Evolutionary conservation across 2,113 vertebrate species (phyloP).

Genomic region (Plotosus lineatus): DNA sequence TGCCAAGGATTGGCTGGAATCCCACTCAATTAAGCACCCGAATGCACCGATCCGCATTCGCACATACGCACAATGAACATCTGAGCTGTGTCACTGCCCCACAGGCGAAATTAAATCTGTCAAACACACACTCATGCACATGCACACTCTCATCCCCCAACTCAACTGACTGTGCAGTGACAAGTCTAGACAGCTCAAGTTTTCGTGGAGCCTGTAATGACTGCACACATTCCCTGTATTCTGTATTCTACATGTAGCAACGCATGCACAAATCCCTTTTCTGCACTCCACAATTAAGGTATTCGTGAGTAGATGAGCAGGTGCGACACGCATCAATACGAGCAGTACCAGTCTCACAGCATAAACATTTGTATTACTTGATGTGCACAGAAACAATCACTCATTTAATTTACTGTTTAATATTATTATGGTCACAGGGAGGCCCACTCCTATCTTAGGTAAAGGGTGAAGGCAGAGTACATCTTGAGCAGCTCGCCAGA

Average conservation of each 20-base stretch:
- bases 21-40: constrained; percentile 57
- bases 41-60: constrained; percentile 41
- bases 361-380: background rate
- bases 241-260: background rate
- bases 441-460: no score
- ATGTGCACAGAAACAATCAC: background rate
- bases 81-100: constrained; percentile 48
- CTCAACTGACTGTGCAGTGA: constrained; percentile 26
- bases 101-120: constrained; percentile 35
- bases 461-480: no score
- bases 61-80: constrained; percentile 47
- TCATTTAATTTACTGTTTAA: no score
- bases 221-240: background rate
- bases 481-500: no score
- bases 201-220: constrained; percentile 17
- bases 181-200: constrained; percentile 24
- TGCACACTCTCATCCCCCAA: background rate
- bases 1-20: constrained; percentile 45
- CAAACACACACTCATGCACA: constrained; percentile 18
- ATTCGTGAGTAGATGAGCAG: background rate
- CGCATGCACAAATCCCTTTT: background rate
- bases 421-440: no score
- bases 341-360: background rate
- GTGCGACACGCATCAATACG: constrained; percentile 10
- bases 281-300: background rate